phyloP scores from a whole-genome alignment of 2,113 vertebrate species.

The Hyperoodon ampullatus region DNA sequence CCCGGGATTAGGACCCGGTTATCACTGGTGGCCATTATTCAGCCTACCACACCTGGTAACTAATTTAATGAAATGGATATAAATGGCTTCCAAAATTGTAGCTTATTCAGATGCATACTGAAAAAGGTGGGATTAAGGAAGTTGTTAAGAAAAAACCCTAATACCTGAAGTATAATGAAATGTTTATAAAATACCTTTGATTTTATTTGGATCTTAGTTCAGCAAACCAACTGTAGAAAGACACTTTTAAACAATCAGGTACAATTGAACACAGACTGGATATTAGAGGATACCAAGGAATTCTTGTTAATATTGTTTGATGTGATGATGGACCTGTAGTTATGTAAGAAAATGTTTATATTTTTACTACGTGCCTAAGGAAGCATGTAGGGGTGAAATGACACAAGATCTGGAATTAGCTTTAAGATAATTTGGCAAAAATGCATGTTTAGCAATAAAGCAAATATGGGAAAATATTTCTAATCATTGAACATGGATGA shows the following conservation, averaged over 20 bases:
- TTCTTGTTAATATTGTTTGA: background rate
- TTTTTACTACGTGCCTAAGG: background rate
- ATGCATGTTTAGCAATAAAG: background rate
- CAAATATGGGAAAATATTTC: background rate
- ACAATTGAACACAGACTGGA: background rate
- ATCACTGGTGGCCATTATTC: background rate
- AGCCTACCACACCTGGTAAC: background rate
- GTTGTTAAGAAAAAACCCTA: background rate
- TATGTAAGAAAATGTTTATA: background rate
- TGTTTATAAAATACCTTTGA: conserved; percentile 5
- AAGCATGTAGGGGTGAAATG: background rate
- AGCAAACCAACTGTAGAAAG: background rate
- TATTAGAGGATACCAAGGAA: background rate
- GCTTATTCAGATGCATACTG: background rate
- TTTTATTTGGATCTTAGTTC: background rate
- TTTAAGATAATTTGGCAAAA: conserved; percentile 13
- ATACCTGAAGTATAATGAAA: background rate
- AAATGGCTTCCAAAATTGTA: background rate
- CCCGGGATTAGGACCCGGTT: background rate
- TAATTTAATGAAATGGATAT: background rate
- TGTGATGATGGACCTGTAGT: background rate
- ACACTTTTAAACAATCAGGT: background rate
- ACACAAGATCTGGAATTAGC: background rate
- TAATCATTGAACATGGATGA: background rate
- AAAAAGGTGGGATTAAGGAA: background rate